Percentiles rank a stretch among this genome's conserved stretches.
These are phyloP conservation scores for Megastigmus dorsalis DNA, from an alignment of 2,888 invertebrate genomes.

Conservation along the genomic window DNA sequence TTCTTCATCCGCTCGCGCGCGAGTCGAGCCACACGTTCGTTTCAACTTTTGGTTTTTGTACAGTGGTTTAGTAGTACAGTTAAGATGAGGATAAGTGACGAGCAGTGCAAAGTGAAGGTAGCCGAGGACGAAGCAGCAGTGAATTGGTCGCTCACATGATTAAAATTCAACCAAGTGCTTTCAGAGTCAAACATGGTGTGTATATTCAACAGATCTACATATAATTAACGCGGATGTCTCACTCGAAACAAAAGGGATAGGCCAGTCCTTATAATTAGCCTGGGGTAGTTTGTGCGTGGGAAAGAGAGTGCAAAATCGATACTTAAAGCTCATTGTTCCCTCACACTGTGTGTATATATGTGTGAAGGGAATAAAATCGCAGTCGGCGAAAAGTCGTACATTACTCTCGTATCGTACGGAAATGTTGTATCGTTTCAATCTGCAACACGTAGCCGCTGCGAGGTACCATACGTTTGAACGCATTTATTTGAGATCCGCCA, in stretches of 20 bases:
- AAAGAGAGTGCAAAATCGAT: conserved; percentile 44
- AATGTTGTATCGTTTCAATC: conserved; percentile 28
- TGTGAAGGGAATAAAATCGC: conserved; percentile 19
- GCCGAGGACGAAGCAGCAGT: not conserved
- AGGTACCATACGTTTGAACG: not conserved
- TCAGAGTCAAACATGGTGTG: conserved; percentile 41
- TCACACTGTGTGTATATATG: not conserved
- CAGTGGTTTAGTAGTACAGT: conserved; percentile 9
- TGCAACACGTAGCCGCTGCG: not conserved
- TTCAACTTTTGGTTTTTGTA: not conserved
- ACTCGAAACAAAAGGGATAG: too few relatives aligned
- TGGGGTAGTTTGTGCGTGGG: not conserved
- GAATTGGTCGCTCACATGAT: conserved; percentile 30
- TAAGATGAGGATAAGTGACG: conserved; percentile 31
- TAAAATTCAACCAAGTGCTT: conserved; percentile 38
- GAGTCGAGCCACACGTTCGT: not conserved
- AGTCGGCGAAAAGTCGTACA: conserved; percentile 17
- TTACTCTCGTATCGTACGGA: conserved; percentile 8
- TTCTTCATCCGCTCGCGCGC: not conserved
- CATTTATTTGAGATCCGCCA: conserved; percentile 4
- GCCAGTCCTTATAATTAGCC: not conserved
- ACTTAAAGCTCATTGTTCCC: conserved; percentile 16
- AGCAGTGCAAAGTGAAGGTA: conserved; percentile 33
- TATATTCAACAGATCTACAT: conserved; percentile 23
- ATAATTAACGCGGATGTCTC: too few relatives aligned